These are phyloP conservation scores for Ischnus inquisitorius DNA, from an alignment of 2,888 invertebrate species.

Conservation along the genomic window DNA sequence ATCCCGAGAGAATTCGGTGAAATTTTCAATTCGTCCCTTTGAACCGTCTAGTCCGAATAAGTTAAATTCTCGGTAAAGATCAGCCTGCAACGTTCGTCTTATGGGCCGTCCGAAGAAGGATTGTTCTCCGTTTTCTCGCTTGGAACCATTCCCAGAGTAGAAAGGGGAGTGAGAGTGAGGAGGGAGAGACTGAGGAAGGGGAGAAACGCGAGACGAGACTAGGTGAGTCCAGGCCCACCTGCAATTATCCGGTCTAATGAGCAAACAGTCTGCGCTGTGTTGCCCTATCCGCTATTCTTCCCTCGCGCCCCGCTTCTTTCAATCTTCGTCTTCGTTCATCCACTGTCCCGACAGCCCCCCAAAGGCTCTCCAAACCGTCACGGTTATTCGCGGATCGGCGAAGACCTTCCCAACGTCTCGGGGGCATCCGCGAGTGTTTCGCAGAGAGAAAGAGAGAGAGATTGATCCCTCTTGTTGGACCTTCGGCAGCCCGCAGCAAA, in stretches of 20 bases:
- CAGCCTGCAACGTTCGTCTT: background rate
- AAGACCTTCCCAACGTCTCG: constrained; percentile 66
- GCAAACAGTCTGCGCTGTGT: constrained; percentile 81
- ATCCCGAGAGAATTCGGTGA: background rate
- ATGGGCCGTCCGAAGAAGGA: background rate
- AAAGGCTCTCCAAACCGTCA: constrained; percentile 53
- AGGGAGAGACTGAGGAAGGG: constrained; percentile 65
- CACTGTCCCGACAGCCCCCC: constrained; percentile 52
- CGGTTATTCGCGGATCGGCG: constrained; percentile 62
- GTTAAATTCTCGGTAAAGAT: background rate
- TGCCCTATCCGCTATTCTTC: constrained; percentile 68
- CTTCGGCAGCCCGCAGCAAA: constrained; percentile 13
- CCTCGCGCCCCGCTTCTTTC: constrained; percentile 59
- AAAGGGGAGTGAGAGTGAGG: constrained; percentile 32
- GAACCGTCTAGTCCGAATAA: background rate
- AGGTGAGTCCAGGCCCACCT: constrained; percentile 80
- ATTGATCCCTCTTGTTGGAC: constrained; percentile 16
- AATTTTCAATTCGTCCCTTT: background rate
- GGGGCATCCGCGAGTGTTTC: constrained; percentile 60
- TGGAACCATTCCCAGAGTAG: constrained; percentile 30
- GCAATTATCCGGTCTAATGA: constrained; percentile 85
- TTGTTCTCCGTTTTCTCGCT: background rate
- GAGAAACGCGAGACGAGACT: constrained; percentile 73
- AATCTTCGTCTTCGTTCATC: constrained; percentile 35
- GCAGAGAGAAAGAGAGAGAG: background rate